These are phyloP conservation scores for Calonectris borealis DNA, from an alignment of 2,113 vertebrate species.

Conservation along the genomic window DNA sequence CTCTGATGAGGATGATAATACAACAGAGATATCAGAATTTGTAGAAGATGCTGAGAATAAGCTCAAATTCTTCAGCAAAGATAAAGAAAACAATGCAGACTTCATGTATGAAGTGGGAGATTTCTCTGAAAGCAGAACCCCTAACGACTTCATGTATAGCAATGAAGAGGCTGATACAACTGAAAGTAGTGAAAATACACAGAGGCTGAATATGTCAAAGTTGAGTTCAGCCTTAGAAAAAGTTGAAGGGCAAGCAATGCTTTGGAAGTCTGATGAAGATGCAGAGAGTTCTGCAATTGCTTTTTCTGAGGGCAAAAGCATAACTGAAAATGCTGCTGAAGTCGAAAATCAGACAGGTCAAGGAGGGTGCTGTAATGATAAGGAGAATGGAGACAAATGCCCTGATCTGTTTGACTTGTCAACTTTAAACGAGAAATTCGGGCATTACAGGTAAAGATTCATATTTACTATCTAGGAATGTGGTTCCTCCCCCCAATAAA, in stretches of 20 bases:
- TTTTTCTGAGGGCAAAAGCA: neutral
- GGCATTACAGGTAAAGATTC: constrained; percentile 70
- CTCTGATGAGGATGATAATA: constrained; percentile 64
- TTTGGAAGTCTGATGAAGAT: neutral
- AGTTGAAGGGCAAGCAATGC: constrained; percentile 68
- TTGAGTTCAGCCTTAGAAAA: constrained; percentile 77
- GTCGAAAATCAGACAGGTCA: neutral
- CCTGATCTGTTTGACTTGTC: constrained; percentile 79
- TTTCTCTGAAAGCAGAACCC: neutral
- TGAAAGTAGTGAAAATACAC: neutral
- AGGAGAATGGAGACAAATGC: constrained; percentile 70
- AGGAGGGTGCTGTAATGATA: neutral
- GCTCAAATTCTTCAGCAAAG: neutral
- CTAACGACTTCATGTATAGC: neutral
- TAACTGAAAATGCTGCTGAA: neutral
- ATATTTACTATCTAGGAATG: neutral
- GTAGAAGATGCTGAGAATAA: constrained; percentile 39
- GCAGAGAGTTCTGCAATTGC: neutral
- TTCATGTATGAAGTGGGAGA: neutral
- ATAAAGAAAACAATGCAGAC: neutral
- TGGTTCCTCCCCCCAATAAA: neutral
- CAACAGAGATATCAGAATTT: constrained; percentile 1
- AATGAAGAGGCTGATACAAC: neutral
- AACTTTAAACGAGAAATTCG: constrained; percentile 75
- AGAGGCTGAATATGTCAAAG: constrained; percentile 69